Evolutionary conservation across 2,113 vertebrate species (phyloP), one percentile per base, ranked within the genome.

Genomic region (Sylvietta virens): DNA sequence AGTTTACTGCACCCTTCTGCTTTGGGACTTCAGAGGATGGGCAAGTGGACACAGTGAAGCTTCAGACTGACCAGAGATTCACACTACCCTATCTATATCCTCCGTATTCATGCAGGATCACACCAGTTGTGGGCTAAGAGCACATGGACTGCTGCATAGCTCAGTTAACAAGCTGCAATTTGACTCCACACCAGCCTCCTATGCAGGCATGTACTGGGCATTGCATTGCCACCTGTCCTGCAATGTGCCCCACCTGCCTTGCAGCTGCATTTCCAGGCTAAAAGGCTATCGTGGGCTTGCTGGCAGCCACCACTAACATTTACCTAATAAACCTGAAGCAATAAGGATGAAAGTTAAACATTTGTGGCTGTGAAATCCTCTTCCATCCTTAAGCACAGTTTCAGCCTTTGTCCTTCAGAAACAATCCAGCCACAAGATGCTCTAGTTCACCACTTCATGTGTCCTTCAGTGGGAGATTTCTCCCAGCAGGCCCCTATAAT

Each of bases 321-420:
- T 42, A 47, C 8, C 48, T 39, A 62, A 62, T 7, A 42, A 79
- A 72, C 40, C 1, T 28, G 35, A 81, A 74, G 22, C 39, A 77
- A 48, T 5, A 33, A 60, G 60, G 42, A 56, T 18, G 6, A 39
- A 73, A 61, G 35, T 42, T 69, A 47, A 37, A 78, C 1, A 3
- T 22, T 48, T 60, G 44, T 60, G 48, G 45, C 40, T 51, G 22
- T 56, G 73, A 69, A 88, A 65, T 58, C 70, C 47, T 50, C 26
- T 28, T 64, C 56, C 27, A 15, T 71, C 35, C 15, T 76, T 56
- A 81, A 78, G 61, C 31, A 53, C 40, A 1, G 2, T 44, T 85
- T 74, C 57, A 76, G 58, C 58, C 58, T 84, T 60, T 88, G 44
- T 69, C 48, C 50, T 91, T 62, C 61, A 44, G 65, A 86, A 79